These are phyloP conservation scores for Cherax quadricarinatus DNA, from an alignment of 1,140 invertebrate genomes.

Conservation along the genomic window DNA sequence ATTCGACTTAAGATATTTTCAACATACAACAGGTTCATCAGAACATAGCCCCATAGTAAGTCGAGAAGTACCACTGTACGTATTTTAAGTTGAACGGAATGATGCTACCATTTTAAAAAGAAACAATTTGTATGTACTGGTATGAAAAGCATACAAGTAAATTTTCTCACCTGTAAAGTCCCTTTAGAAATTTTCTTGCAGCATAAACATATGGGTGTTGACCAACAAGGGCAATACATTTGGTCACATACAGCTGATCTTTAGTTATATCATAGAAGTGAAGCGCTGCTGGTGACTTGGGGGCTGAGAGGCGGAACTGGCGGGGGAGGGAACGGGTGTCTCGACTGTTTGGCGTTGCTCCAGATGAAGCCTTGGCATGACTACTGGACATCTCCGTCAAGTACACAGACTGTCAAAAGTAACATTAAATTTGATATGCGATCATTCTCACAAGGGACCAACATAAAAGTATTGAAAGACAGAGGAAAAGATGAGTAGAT, in stretches of 20 bases:
- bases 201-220: constrained; percentile 93
- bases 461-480: too few relatives aligned
- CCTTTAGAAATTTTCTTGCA: constrained; percentile 89
- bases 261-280: constrained; percentile 95
- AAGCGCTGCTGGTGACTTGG: constrained; percentile 84
- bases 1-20: too few relatives aligned
- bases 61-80: too few relatives aligned
- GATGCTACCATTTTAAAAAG: too few relatives aligned
- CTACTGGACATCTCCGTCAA: constrained; percentile 91
- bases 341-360: constrained; percentile 78
- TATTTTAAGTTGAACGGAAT: too few relatives aligned
- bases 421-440: background rate
- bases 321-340: constrained; percentile 88
- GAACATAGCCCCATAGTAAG: too few relatives aligned
- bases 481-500: too few relatives aligned
- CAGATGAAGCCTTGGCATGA: constrained; percentile 74
- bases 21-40: too few relatives aligned
- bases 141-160: too few relatives aligned
- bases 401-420: constrained; percentile 86
- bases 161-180: constrained; percentile 86
- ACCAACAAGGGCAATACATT: constrained; percentile 94
- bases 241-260: constrained; percentile 88
- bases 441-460: too few relatives aligned
- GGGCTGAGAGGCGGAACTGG: constrained; percentile 90
- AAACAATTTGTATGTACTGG: too few relatives aligned